A percentile compares a stretch with the other conserved stretches of the same genome.
These are phyloP conservation scores for Oceanodroma tethys DNA, from an alignment of 2,113 vertebrate genomes.

Conservation along the genomic window DNA sequence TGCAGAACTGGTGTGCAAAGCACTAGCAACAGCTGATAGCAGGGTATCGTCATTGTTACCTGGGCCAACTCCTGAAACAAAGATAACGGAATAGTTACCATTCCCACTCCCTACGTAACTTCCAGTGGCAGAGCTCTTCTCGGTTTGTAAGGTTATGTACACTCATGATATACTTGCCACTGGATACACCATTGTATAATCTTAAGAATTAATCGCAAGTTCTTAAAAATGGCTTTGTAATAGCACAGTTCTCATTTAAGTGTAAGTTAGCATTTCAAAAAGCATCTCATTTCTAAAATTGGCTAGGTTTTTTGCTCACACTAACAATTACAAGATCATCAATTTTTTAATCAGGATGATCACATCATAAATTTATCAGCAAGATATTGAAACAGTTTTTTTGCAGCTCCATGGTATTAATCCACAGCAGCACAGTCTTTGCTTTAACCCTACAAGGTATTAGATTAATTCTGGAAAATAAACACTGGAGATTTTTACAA, in stretches of 20 bases:
- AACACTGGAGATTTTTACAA: not conserved
- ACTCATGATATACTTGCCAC: not conserved
- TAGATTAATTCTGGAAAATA: not conserved
- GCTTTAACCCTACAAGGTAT: not conserved
- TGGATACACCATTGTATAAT: no score
- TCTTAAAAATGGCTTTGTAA: not conserved
- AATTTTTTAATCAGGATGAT: not conserved
- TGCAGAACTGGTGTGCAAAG: slow-evolving; percentile 87
- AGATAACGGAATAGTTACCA: not conserved
- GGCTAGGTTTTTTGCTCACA: not conserved
- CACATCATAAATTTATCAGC: not conserved
- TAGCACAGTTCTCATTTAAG: not conserved
- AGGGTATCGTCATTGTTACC: slow-evolving; percentile 84
- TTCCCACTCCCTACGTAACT: fast-evolving
- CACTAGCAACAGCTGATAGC: slow-evolving; percentile 88
- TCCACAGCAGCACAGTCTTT: not conserved
- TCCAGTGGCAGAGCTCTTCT: not conserved
- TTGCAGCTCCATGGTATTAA: not conserved
- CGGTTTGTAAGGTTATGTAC: not conserved
- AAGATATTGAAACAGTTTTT: not conserved
- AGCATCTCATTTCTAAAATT: not conserved
- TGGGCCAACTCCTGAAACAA: slow-evolving; percentile 80
- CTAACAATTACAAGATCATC: not conserved
- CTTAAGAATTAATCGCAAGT: not conserved
- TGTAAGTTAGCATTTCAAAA: not conserved